A percentile compares a stretch with the other conserved stretches of the same genome.
phyloP scores from a whole-genome alignment of 1,140 invertebrate species.

The Trichonephila inaurata region DNA sequence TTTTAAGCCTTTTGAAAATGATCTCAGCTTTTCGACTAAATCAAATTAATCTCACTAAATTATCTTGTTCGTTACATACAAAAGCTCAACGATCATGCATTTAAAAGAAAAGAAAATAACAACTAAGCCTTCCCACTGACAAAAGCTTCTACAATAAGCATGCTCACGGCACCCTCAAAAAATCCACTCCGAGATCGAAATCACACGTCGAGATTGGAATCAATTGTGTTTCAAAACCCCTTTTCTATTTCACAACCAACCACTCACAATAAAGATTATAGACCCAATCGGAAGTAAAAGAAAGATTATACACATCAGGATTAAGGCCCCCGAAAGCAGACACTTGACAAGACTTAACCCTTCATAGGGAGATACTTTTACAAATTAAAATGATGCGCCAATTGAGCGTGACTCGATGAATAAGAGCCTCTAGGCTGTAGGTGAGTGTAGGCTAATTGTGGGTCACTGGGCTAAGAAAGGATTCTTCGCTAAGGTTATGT shows the following conservation, averaged over 20 bases:
- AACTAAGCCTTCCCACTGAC: neutral
- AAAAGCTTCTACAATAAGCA: neutral
- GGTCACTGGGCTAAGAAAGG: constrained; percentile 64
- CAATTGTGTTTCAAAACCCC: neutral
- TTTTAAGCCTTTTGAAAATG: too few relatives aligned
- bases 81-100: neutral
- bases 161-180: neutral
- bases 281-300: neutral
- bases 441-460: constrained; percentile 60
- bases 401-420: neutral
- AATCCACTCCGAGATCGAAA: neutral
- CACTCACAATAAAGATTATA: neutral
- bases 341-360: neutral
- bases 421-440: constrained; percentile 53
- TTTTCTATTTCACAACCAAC: constrained; percentile 18
- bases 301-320: neutral
- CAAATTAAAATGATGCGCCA: constrained; percentile 47
- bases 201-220: neutral
- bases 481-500: neutral
- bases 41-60: too few relatives aligned
- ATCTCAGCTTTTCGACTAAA: too few relatives aligned
- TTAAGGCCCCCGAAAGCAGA: neutral
- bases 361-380: constrained; percentile 25
- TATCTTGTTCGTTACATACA: too few relatives aligned
- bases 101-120: neutral